A percentile compares a stretch with the other conserved stretches of the same genome.
Conservation (phyloP, 2,113 vertebrate species). For the Dasypus novemcinctus region DNA sequence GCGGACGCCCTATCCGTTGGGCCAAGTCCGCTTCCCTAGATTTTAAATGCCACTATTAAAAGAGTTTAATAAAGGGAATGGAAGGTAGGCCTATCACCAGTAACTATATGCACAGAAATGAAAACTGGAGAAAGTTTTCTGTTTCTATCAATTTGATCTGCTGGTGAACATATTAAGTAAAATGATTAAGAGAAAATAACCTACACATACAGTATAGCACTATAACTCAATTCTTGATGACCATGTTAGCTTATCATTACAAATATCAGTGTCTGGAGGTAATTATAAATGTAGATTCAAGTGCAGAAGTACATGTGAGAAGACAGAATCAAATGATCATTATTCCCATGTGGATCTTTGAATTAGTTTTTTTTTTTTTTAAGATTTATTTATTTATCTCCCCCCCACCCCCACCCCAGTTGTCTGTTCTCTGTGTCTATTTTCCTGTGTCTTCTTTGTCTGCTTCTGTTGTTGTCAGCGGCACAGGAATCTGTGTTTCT, state of each 20-base stretch:
- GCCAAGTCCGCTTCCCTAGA: too few species aligned
- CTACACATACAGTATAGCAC: neutral
- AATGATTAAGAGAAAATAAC: neutral
- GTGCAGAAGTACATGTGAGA: neutral
- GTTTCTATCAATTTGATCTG: neutral
- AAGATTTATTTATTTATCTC: too few species aligned
- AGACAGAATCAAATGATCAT: neutral
- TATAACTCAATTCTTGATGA: neutral
- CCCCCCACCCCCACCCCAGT: too few species aligned
- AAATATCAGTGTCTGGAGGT: neutral
- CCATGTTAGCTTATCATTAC: neutral
- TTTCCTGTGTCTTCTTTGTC: too few species aligned
- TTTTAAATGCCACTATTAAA: neutral
- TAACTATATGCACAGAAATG: neutral
- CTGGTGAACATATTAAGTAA: neutral
- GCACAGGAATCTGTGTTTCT: too few species aligned
- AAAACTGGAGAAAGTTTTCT: neutral
- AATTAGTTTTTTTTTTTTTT: neutral
- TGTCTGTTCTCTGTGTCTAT: too few species aligned
- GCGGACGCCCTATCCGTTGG: too few species aligned
- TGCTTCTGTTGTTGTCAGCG: too few species aligned
- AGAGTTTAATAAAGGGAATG: neutral
- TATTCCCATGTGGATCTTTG: neutral
- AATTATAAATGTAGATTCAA: neutral
- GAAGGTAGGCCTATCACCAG: neutral